Conservation (phyloP, 2,113 vertebrate genomes). For the Delphinus delphis region DNA sequence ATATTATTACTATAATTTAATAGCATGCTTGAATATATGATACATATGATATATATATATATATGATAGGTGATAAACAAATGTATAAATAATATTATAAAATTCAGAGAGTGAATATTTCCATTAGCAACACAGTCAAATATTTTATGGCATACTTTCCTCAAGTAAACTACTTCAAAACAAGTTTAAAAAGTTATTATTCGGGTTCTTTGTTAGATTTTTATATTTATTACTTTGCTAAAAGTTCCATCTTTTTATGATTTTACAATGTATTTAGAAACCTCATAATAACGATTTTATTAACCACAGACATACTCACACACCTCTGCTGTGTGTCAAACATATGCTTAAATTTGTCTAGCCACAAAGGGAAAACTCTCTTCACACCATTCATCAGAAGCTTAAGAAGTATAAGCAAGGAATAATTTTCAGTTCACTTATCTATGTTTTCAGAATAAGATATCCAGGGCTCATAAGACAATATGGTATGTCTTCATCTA, state of each 20-base stretch:
- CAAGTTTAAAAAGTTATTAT: neutral
- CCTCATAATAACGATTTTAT: neutral
- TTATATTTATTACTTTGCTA: neutral
- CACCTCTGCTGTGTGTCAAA: neutral
- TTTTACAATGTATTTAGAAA: conserved; percentile 8
- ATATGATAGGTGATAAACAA: neutral
- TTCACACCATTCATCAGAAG: conserved; percentile 26
- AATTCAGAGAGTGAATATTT: neutral
- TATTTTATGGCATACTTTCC: neutral
- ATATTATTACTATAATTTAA: neutral
- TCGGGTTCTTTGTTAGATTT: neutral
- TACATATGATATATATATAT: no score
- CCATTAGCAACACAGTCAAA: neutral
- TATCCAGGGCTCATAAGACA: neutral
- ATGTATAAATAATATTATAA: neutral
- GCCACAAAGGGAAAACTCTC: neutral
- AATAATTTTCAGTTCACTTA: conserved; percentile 52
- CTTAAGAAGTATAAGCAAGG: neutral
- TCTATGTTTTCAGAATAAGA: neutral
- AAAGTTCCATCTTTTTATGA: neutral
- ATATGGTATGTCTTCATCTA: neutral
- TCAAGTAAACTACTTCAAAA: neutral
- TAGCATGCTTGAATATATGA: neutral
- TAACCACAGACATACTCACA: neutral
- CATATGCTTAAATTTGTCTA: neutral